These are phyloP conservation scores for Chromobotia macracanthus DNA, from an alignment of 2,797 vertebrate species.

Conservation along the genomic window DNA sequence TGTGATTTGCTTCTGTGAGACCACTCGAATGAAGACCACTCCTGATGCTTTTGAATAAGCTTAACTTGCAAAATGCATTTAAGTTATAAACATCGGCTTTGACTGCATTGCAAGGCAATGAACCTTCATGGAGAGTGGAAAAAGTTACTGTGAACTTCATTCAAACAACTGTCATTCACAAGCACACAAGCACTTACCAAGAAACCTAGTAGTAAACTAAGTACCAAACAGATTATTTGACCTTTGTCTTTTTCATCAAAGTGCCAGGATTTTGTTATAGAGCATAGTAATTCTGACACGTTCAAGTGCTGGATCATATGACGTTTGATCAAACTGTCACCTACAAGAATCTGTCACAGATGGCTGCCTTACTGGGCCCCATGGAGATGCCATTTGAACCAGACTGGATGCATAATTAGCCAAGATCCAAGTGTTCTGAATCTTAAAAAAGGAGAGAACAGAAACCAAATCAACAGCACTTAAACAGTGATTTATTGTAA, in stretches of 20 bases:
- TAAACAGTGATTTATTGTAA: neutral
- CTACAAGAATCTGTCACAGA: conserved; percentile 81
- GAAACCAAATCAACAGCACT: neutral
- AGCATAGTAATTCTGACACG: neutral
- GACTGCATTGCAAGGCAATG: neutral
- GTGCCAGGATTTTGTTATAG: conserved; percentile 1
- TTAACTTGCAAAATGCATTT: too few relatives aligned
- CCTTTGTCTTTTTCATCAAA: neutral
- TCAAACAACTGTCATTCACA: neutral
- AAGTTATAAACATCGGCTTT: neutral
- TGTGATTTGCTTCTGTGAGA: conserved; percentile 9
- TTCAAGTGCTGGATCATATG: conserved; percentile 65
- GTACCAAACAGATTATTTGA: conserved; percentile 1
- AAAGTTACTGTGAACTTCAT: neutral
- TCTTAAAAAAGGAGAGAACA: neutral
- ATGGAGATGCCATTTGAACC: conserved; percentile 87
- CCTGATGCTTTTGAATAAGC: neutral
- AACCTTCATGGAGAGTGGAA: too few relatives aligned
- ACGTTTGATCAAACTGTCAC: conserved; percentile 75
- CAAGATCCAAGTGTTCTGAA: conserved; percentile 71
- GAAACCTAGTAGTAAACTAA: neutral
- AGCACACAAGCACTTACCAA: neutral
- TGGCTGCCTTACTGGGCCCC: conserved; percentile 81
- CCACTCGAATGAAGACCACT: neutral
- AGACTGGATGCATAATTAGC: conserved; percentile 94